Evolutionary conservation across 2,888 invertebrate genomes (phyloP).

Genomic region (Lingula anatina): DNA sequence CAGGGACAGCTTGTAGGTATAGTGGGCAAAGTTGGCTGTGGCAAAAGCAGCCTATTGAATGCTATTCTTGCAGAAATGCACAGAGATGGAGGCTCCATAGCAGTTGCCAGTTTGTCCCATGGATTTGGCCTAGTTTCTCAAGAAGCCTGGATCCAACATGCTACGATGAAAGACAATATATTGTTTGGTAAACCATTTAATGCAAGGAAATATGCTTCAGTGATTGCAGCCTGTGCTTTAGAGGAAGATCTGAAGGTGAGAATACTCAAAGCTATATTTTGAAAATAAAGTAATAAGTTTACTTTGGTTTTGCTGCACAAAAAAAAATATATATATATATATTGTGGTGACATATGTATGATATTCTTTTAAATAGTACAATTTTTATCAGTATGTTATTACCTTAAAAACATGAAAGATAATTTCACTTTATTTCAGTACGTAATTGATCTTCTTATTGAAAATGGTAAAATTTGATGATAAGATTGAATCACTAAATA

Average conservation of each 20-base stretch:
- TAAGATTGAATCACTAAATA: too few species aligned
- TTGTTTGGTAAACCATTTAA: conserved; percentile 83
- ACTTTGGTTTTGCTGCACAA: too few species aligned
- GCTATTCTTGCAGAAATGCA: conserved; percentile 81
- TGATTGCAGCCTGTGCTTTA: conserved; percentile 80
- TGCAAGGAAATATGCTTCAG: conserved; percentile 69
- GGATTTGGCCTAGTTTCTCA: conserved; percentile 65
- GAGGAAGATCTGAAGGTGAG: conserved; percentile 61
- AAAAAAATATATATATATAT: too few species aligned
- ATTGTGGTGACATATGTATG: too few species aligned
- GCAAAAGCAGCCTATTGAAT: conserved; percentile 81
- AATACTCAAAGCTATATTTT: too few species aligned
- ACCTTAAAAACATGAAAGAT: too few species aligned
- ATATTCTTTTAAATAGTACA: too few species aligned
- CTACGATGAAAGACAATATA: conserved; percentile 87
- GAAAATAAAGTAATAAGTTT: too few species aligned
- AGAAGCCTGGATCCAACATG: conserved; percentile 87
- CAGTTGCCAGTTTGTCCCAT: conserved; percentile 60
- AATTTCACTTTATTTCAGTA: too few species aligned
- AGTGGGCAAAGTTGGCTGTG: conserved; percentile 83
- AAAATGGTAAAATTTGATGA: too few species aligned
- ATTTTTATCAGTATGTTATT: too few species aligned
- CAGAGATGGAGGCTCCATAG: conserved; percentile 60
- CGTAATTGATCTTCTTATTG: too few species aligned
- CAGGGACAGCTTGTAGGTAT: conserved; percentile 64